phyloP scores from a whole-genome alignment of 2,797 vertebrate genomes.

The Paguma larvata region DNA sequence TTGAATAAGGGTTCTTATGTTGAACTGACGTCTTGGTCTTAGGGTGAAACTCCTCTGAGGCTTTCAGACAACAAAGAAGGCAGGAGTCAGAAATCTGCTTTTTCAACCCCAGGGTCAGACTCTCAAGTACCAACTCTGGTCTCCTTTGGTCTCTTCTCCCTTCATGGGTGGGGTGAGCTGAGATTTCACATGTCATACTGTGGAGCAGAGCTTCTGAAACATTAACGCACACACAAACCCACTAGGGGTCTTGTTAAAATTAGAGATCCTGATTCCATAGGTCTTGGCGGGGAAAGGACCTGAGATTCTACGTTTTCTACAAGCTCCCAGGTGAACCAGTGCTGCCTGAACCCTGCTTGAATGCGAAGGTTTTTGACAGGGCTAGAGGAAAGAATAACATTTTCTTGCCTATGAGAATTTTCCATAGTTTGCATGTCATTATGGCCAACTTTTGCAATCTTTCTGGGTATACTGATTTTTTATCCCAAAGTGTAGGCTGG shows the following conservation, averaged over 20 bases:
- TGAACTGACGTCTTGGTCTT: not conserved
- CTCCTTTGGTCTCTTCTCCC: not conserved
- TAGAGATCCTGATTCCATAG: not conserved
- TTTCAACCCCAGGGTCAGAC: not conserved
- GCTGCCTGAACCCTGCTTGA: not conserved
- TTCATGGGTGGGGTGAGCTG: no score
- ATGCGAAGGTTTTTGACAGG: not conserved
- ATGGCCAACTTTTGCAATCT: no score
- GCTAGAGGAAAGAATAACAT: not conserved
- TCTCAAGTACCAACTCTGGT: not conserved
- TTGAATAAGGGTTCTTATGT: not conserved
- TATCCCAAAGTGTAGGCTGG: no score
- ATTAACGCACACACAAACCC: no score
- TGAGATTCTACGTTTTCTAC: not conserved
- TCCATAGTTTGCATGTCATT: not conserved
- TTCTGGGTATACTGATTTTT: not conserved
- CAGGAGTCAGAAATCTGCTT: accelerated
- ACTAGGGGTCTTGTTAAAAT: not conserved
- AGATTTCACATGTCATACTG: not conserved
- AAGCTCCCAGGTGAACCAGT: not conserved
- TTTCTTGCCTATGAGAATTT: not conserved
- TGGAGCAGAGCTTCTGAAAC: not conserved
- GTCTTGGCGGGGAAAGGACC: not conserved
- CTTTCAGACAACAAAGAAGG: accelerated
- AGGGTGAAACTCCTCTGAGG: not conserved